Conservation (phyloP, 2,113 vertebrate species). For the Lynx canadensis region DNA sequence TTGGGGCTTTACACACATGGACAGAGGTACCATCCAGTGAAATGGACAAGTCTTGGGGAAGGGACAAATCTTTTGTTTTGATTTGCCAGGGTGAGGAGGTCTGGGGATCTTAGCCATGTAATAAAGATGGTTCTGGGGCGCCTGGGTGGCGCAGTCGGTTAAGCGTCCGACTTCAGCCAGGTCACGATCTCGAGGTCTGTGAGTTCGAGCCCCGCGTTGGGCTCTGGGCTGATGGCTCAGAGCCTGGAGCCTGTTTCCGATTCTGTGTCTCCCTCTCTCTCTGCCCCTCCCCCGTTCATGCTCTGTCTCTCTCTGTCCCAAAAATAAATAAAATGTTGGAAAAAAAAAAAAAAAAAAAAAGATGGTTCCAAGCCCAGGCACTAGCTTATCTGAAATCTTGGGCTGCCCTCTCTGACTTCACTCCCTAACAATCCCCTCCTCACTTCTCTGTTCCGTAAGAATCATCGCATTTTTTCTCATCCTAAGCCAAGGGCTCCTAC, state of each 20-base stretch:
- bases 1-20: not conserved
- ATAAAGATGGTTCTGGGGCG: not conserved
- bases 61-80: not conserved
- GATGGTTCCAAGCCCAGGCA: not conserved
- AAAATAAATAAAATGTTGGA: no score
- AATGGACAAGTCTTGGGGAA: not conserved
- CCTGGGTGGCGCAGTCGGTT: no score
- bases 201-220: no score
- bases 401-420: not conserved
- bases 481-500: not conserved
- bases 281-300: no score
- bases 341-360: no score
- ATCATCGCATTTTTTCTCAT: not conserved
- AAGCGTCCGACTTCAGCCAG: no score
- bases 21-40: not conserved
- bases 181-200: no score
- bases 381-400: not conserved
- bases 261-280: no score
- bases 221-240: no score
- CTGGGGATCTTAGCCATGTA: not conserved
- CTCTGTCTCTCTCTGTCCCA: no score
- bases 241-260: no score
- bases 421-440: not conserved
- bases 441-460: not conserved
- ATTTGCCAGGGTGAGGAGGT: not conserved